phyloP scores from a whole-genome alignment of 2,888 invertebrate genomes.

The Apamea anceps region DNA sequence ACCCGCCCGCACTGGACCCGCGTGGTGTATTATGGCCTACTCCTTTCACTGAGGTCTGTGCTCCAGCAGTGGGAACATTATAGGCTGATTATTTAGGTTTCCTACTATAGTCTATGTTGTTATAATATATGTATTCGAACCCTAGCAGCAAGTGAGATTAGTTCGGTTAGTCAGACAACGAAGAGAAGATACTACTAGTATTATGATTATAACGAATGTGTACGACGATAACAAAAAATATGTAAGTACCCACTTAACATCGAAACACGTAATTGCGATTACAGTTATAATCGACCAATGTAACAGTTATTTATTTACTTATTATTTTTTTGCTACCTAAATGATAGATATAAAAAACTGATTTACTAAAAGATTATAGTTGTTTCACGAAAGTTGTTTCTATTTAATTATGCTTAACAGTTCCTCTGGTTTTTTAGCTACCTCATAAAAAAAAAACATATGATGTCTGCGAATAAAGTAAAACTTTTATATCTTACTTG shows the following conservation, averaged over 20 bases:
- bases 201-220: neutral
- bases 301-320: slow-evolving; percentile 29
- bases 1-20: no score
- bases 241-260: neutral
- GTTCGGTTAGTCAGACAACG: neutral
- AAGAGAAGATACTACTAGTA: neutral
- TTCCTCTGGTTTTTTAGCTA: neutral
- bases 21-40: no score
- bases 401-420: slow-evolving; percentile 34
- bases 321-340: slow-evolving; percentile 24
- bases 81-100: no score
- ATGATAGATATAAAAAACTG: slow-evolving; percentile 15
- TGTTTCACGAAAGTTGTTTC: no score
- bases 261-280: slow-evolving; percentile 22
- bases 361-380: slow-evolving; percentile 5
- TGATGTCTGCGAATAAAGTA: neutral
- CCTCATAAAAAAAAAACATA: neutral
- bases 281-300: slow-evolving; percentile 48
- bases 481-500: slow-evolving; percentile 88
- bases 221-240: neutral
- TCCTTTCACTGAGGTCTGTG: no score
- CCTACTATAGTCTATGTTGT: neutral
- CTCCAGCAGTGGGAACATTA: no score
- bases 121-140: neutral
- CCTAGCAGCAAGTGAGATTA: neutral